Evolutionary conservation across 1,140 invertebrate genomes (phyloP).

Genomic region (Papilio aristodemus): DNA sequence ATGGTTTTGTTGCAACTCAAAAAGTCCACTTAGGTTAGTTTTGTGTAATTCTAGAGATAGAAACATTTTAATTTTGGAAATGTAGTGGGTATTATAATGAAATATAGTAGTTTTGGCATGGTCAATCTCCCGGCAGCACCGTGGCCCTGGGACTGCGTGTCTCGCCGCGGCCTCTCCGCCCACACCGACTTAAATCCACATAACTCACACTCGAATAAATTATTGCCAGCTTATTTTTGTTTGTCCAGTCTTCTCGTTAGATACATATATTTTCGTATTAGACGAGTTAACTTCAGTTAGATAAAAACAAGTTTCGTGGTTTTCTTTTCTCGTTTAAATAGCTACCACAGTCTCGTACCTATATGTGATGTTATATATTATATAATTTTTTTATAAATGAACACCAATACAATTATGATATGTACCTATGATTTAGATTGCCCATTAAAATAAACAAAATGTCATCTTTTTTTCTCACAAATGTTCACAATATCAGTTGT

Average conservation of each 20-base stretch:
- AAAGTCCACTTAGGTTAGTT: too few relatives aligned
- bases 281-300: conserved; percentile 39
- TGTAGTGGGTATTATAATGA: not conserved
- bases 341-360: too few relatives aligned
- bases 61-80: too few relatives aligned
- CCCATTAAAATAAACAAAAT: too few relatives aligned
- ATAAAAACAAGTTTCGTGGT: conserved; percentile 8
- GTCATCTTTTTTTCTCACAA: too few relatives aligned
- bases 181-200: conserved; percentile 70
- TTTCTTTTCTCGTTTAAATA: not conserved
- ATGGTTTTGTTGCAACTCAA: too few relatives aligned
- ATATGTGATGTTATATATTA: too few relatives aligned
- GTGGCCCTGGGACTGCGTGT: not conserved
- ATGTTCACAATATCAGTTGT: too few relatives aligned
- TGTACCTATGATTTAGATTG: too few relatives aligned
- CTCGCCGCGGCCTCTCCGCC: conserved; percentile 56
- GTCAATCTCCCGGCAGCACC: conserved; percentile 1
- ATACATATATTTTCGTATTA: conserved; percentile 43
- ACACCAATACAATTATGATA: too few relatives aligned
- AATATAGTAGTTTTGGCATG: not conserved
- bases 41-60: too few relatives aligned
- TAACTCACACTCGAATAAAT: conserved; percentile 73
- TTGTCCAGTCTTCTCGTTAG: conserved; percentile 58
- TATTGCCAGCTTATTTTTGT: conserved; percentile 67
- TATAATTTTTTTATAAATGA: too few relatives aligned